Base-by-base conservation (phyloP, 2,113 vertebrate species). In the Eidolon helvum region DNA sequence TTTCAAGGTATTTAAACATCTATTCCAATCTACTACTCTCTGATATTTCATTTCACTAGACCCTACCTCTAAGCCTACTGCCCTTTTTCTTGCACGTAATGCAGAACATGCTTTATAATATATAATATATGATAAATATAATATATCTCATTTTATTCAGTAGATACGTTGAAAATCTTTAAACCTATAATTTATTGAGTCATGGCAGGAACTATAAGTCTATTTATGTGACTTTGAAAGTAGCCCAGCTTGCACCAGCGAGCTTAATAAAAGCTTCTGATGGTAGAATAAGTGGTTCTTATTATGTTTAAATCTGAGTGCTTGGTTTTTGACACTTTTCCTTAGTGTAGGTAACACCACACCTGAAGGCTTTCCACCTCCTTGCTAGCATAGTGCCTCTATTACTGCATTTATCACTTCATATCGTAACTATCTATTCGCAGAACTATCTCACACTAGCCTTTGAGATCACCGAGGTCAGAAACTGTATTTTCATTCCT, bases 261-360 rank as follows among this genome's bases (percentile, higher is more conserved):
- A 97, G 61, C 43, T 92, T 92, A 87, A 92, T 38, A 75, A 79
- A 94, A 72, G n/a, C 26, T 89, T 74, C 66, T 66, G 40, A 33
- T 72, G 82, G 33, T 43, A 71, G 35, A 92, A 35, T 88, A 80
- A 88, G 7, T 90, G 82, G 4, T 72, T 92, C 66, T 90, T 74
- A 65, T 30, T 80, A 55, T 87, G 55, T 65, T 88, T 65, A 90
- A 88, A 74, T 87, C 61, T 43, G 90, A 82, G 71, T 48, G 61
- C 80, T 88, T 63, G 40, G 33, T 79, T 92, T 83, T 88, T 94
- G 77, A 91, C 86, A 59, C 59, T 94, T 94, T 68, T 55, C 26
- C 71, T 90, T 94, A 50, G 50, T 87, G 33, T 84, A 48, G 48
- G 21, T 84, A 88, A 90, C 57, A 91, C 57, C 53, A 35, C 10